phyloP scores from a whole-genome alignment of 2,113 vertebrate species.

The Andinoacara biseriatus region DNA sequence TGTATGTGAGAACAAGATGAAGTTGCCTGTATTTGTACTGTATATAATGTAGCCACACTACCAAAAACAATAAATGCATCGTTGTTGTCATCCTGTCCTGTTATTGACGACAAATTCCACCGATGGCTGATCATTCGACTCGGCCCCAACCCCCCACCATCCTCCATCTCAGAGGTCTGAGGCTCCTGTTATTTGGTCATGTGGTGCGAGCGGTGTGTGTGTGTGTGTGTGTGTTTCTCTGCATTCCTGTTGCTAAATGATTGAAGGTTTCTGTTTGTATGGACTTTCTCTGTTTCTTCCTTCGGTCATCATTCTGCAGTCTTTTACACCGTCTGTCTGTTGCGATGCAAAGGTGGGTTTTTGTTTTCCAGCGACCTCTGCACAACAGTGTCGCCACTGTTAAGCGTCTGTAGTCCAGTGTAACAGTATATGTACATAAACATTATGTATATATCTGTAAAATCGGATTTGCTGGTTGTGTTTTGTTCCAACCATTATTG shows the following conservation, averaged over 20 bases:
- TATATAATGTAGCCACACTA: conserved; percentile 94
- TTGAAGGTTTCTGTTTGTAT: conserved; percentile 76
- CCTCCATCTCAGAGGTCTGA: conserved; percentile 76
- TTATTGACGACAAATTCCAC: conserved; percentile 54
- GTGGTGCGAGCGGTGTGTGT: conserved; percentile 78
- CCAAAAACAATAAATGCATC: conserved; percentile 80
- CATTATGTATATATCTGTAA: conserved; percentile 84
- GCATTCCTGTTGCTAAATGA: conserved; percentile 92
- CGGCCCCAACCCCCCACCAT: not conserved
- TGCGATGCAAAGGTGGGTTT: conserved; percentile 70
- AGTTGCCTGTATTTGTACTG: conserved; percentile 96
- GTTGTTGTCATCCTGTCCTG: conserved; percentile 53
- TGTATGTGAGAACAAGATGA: conserved; percentile 73
- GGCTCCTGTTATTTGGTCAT: conserved; percentile 85
- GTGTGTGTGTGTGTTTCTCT: conserved; percentile 81
- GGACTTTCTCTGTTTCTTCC: conserved; percentile 30
- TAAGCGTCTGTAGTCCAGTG: conserved; percentile 89
- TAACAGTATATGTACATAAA: conserved; percentile 83
- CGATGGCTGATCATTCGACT: conserved; percentile 39
- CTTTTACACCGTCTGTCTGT: conserved; percentile 88
- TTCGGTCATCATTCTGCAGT: conserved; percentile 79
- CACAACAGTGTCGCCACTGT: conserved; percentile 90
- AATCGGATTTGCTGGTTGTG: conserved; percentile 92
- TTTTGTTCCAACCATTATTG: conserved; percentile 90
- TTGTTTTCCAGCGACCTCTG: conserved; percentile 80